These are phyloP conservation scores for Danio choprae DNA, from an alignment of 2,797 vertebrate species.

Conservation along the genomic window DNA sequence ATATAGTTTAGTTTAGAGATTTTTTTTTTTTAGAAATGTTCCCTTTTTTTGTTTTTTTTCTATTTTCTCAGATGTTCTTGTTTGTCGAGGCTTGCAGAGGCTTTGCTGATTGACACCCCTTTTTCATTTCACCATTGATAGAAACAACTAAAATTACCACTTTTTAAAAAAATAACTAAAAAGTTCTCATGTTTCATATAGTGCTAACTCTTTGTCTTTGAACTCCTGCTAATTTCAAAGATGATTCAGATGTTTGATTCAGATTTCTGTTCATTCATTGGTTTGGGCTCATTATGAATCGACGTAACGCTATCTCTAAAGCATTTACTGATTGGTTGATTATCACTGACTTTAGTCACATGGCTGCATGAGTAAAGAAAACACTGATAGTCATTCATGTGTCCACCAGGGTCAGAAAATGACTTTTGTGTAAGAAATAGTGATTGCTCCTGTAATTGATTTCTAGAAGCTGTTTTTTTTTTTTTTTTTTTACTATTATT, in stretches of 20 bases:
- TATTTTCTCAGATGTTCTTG: not conserved
- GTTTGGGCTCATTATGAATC: not conserved
- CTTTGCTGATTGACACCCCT: slow-evolving; percentile 5
- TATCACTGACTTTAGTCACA: not conserved
- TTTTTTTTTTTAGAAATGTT: slow-evolving; percentile 3
- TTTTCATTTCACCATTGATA: not conserved
- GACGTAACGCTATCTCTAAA: not conserved
- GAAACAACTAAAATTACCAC: slow-evolving; percentile 4
- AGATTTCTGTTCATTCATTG: not conserved
- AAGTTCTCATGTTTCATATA: not conserved
- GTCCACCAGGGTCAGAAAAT: not conserved
- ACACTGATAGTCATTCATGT: slow-evolving; percentile 14
- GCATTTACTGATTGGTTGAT: not conserved
- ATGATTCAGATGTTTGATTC: not conserved
- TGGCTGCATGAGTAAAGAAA: slow-evolving; percentile 14
- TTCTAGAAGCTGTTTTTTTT: too few relatives aligned
- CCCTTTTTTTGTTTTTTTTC: not conserved
- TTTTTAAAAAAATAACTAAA: not conserved
- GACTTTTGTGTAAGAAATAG: too few relatives aligned
- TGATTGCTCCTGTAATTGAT: too few relatives aligned
- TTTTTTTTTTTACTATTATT: too few relatives aligned
- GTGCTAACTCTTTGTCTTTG: not conserved
- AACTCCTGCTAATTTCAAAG: slow-evolving; percentile 4
- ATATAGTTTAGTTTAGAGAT: too few relatives aligned
- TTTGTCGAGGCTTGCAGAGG: slow-evolving; percentile 12